These are phyloP conservation scores for Cheirogaleus major DNA, from an alignment of 2,797 vertebrate genomes.

Conservation along the genomic window DNA sequence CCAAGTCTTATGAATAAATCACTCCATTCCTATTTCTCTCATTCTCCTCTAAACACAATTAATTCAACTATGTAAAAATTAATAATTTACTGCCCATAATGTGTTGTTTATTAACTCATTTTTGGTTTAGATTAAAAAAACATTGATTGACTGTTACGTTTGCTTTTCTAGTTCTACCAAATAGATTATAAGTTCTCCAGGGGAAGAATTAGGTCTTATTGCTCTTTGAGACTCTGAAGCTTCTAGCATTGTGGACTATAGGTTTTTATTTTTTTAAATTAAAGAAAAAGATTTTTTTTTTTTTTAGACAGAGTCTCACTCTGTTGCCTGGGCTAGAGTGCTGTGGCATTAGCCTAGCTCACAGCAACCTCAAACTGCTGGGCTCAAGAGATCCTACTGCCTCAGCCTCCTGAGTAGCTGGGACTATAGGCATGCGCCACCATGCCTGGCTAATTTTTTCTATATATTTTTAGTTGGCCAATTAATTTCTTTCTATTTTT, in stretches of 20 bases:
- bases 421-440: too few species aligned
- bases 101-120: neutral
- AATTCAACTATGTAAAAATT: neutral
- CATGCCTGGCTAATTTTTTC: too few species aligned
- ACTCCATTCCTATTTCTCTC: neutral
- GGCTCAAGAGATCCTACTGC: too few species aligned
- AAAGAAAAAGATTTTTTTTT: neutral
- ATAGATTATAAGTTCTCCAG: neutral
- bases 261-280: neutral
- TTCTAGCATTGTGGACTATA: neutral
- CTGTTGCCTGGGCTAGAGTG: too few species aligned
- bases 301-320: too few species aligned
- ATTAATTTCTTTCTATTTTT: too few species aligned
- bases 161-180: neutral
- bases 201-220: neutral
- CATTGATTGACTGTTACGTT: neutral
- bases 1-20: neutral
- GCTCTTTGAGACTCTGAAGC: neutral
- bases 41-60: neutral
- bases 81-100: neutral
- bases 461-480: too few species aligned
- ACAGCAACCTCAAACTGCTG: too few species aligned
- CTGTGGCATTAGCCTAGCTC: too few species aligned
- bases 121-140: conserved; percentile 32
- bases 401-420: too few species aligned